Base-by-base conservation (phyloP, 1,140 invertebrate species). In the Xylocopa sonorina region DNA sequence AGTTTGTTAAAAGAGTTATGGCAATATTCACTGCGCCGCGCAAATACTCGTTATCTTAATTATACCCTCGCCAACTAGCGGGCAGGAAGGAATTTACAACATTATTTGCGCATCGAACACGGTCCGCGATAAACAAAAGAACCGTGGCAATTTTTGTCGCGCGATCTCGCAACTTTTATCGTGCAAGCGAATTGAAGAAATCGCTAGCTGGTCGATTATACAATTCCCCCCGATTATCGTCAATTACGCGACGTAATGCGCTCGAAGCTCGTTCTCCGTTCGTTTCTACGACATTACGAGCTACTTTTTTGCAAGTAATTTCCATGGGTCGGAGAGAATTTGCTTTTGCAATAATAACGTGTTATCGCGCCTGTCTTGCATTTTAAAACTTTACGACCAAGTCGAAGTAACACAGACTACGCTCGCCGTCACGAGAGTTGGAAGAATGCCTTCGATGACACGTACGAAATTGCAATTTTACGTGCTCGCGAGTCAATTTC, bases 211-310 rank as follows among this genome's bases (percentile, higher is more conserved):
- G 16, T 3, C 43, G 64, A 77, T 77, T 77, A 77, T 58, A 77
- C 53, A 69, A 77, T 77, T 77, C 74, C 14, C 12, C 27, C 5
- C 41, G 66, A 60, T 77, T 69, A 77, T 12, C 63, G 5, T 46
- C 64, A 58, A 77, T 69, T 58, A 48, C 51, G n/a, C 66, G 21
- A 0, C 3, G 18, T 57, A 67, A 57, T 16, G 16, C 5, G 41
- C 21, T 29, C 34, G 32, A 38, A 29, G n/a, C 27, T 46, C 21
- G n/a, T 55, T n/a, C 34, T 41, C 29, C 27, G 7, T 38, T 12
- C 12, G 1, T n/a, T 46, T 63, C 29, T 21, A 46, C 29, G 14
- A 43, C 5, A 5, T 3, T 24, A 38, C 21, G 0, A 38, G 16
- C 10, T 9, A 38, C 5, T 24, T 34, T 2, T 21, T 7, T 4